Evolutionary conservation across 1,140 invertebrate genomes (phyloP).

Genomic region (Chrysomallon squamiferum): DNA sequence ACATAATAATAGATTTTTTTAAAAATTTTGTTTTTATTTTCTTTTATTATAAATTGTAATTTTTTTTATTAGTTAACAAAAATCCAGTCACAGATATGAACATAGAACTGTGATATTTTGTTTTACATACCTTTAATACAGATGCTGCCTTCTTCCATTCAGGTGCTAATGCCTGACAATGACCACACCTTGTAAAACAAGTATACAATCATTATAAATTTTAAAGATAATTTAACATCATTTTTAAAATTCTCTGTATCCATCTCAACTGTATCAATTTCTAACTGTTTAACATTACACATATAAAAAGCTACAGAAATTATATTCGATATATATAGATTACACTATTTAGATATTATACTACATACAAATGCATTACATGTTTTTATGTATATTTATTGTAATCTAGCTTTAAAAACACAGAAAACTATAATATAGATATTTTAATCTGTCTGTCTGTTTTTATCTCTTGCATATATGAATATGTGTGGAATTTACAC

Average conservation of each 20-base stretch:
- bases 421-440: too few relatives aligned
- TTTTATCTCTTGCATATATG: too few relatives aligned
- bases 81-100: not conserved
- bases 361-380: not conserved
- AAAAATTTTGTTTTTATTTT: too few relatives aligned
- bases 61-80: too few relatives aligned
- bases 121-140: conserved; percentile 80
- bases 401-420: too few relatives aligned
- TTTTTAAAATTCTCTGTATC: not conserved
- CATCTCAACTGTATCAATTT: not conserved
- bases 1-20: too few relatives aligned
- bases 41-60: too few relatives aligned
- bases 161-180: conserved; percentile 95
- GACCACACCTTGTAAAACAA: conserved; percentile 67
- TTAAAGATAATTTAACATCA: not conserved
- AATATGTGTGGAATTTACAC: too few relatives aligned
- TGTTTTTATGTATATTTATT: not conserved
- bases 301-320: not conserved
- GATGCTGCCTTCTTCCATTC: conserved; percentile 95
- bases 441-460: too few relatives aligned
- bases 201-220: not conserved
- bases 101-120: not conserved
- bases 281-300: not conserved
- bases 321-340: not conserved
- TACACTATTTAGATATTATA: not conserved